Evolutionary conservation across 2,797 vertebrate genomes (phyloP), one percentile per base, ranked within the genome.

Genomic region (Champsocephalus gunnari): DNA sequence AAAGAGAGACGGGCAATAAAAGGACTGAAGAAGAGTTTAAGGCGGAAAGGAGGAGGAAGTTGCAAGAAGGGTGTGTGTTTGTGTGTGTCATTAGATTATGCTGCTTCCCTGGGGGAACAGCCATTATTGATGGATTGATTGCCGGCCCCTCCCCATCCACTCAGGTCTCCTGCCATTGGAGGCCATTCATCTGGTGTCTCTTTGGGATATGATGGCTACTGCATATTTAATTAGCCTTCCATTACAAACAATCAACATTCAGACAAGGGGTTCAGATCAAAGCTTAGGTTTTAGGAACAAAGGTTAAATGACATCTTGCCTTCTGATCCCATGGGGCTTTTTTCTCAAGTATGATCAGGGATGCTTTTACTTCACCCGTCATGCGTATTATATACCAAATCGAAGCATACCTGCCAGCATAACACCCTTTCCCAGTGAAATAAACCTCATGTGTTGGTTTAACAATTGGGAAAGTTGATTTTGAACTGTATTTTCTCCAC

Each of bases 81-180:
- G 59, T 71, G 81, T 81, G 67, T 79, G 66, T 90, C 90, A 94
- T 93, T 92, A 91, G 88, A 91, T 93, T 89, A 89, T 91, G 80
- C 89, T 2, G 67, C 85, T 9, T 87, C 88, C 89, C 89, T n/a
- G 32, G 87, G 90, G 85, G 76, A 87, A 68, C 71, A 11, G 83
- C 65, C 77, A 62, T 87, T 91, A 93, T 93, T 94, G 92, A 94
- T 93, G 82, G 89, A 93, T 93, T 92, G 92, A 93, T 92, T 92
- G 91, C 83, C 80, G 81, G 71, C 85, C 73, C 89, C 88, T 87
- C 90, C 90, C 91, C 70, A 21, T 89, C 79, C 81, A 83, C 85
- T 83, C 77, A 65, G 78, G 70, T 78, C 80, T 76, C 44, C 70
- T 85, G 80, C 85, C 75, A 84, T 89, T 90, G 88, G 81, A 84